Evolutionary conservation across 2,113 vertebrate genomes (phyloP), one percentile per base, ranked within the genome.

Genomic region (Ictalurus furcatus): DNA sequence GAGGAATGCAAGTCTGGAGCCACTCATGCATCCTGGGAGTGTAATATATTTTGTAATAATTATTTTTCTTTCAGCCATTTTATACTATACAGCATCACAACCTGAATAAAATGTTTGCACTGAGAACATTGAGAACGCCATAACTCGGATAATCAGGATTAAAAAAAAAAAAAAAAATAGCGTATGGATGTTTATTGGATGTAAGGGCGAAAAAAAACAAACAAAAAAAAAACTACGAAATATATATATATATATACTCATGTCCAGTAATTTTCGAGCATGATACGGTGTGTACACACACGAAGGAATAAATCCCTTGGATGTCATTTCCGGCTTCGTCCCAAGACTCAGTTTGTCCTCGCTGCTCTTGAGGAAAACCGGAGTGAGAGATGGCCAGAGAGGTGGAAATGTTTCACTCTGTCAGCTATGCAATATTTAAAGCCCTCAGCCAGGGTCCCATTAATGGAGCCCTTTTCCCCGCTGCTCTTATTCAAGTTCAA

Each of bases 381-480:
- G 71, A 79, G 48, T 48, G 74, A 85, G 73, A 82, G 84, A 34
- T 58, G 14, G 34, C 63, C 74, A 90, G 52, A 56, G n/a, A 83
- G 85, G 87, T 90, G 86, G 88, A 90, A 91, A 90, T 89, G 91
- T 90, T 92, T 91, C 87, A 90, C 82, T 90, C 89, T 85, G 82
- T 83, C 87, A 76, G 76, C 65, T 76, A 91, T 90, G 90, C 90
- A 91, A 90, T 92, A 92, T 91, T 92, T 91, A 91, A 90, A 85
- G 79, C 89, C 87, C 84, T 87, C 48, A 54, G 87, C 84, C 89
- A 65, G 89, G 86, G 87, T 88, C 84, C 91, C 90, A 85, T 89
- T 91, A 92, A 91, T 61, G 87, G 87, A 92, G 71, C 56, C 90
- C 76, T 86, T 90, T 89, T 89, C 80, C 52, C 63, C 67, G 44